These are phyloP conservation scores for Strongylocentrotus purpuratus DNA, from an alignment of 35 echinoderm and acorn worm genomes.

Conservation along the genomic window DNA sequence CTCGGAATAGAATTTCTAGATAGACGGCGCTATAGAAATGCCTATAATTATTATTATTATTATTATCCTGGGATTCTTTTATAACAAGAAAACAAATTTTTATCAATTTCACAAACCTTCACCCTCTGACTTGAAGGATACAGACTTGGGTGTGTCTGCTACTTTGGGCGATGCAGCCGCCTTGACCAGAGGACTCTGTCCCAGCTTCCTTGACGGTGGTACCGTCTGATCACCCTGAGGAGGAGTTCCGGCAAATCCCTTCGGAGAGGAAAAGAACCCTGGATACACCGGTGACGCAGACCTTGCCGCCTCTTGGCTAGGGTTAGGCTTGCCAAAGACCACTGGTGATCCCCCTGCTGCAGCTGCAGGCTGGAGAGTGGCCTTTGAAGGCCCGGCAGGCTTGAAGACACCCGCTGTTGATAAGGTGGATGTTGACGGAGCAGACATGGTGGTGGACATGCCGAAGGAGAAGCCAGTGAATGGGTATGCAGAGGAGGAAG, in stretches of 20 bases:
- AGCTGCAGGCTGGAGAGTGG: background rate
- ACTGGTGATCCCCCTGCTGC: background rate
- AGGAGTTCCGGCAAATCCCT: background rate
- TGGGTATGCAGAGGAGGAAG: conserved; percentile 38
- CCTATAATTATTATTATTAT: too few relatives aligned
- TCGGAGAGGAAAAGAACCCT: conserved; percentile 45
- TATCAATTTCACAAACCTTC: background rate
- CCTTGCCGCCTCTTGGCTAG: background rate
- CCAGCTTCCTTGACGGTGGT: conserved; percentile 50
- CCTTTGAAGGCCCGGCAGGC: background rate
- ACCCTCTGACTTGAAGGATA: conserved; percentile 9
- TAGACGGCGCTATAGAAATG: too few relatives aligned
- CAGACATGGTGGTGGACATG: background rate
- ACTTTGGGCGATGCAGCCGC: background rate
- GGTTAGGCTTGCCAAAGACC: background rate
- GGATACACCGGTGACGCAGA: conserved; percentile 40
- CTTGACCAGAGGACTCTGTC: conserved; percentile 57
- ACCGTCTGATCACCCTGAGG: conserved; percentile 8
- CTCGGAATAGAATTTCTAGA: too few relatives aligned
- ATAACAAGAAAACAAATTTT: background rate
- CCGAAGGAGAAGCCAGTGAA: conserved; percentile 75
- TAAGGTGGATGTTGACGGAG: background rate
- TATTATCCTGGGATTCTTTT: too few relatives aligned
- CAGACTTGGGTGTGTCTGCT: conserved; percentile 25
- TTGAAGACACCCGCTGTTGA: conserved; percentile 30